Percentiles rank a stretch among this genome's conserved stretches.
These are phyloP conservation scores for Eciton burchellii DNA, from an alignment of 1,140 invertebrate species.

Conservation along the genomic window DNA sequence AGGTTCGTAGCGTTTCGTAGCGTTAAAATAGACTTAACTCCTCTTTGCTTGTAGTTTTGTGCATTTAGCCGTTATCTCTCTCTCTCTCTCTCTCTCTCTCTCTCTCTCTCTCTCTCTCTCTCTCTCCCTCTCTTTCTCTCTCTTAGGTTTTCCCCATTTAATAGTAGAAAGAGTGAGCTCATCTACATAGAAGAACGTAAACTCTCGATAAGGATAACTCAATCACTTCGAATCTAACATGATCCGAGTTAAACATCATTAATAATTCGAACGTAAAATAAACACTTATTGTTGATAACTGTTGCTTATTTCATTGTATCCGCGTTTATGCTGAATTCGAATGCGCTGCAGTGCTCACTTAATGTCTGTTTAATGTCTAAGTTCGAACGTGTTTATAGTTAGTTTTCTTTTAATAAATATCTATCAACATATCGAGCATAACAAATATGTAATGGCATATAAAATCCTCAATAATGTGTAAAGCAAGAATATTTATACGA, in stretches of 20 bases:
- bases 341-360: too few species aligned
- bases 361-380: too few species aligned
- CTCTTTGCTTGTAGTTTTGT: slow-evolving; percentile 60
- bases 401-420: too few species aligned
- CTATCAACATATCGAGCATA: too few species aligned
- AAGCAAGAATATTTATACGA: background rate
- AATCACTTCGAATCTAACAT: background rate
- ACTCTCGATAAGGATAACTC: slow-evolving; percentile 6
- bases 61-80: slow-evolving; percentile 48
- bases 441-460: too few species aligned
- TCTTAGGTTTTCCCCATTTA: slow-evolving; percentile 28
- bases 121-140: too few species aligned
- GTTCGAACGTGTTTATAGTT: too few species aligned
- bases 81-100: background rate
- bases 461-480: too few species aligned
- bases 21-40: slow-evolving; percentile 62
- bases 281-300: background rate
- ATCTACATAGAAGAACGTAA: background rate
- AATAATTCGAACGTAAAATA: background rate
- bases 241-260: background rate
- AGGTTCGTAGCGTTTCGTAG: slow-evolving; percentile 46
- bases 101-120: background rate
- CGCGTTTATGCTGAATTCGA: too few species aligned
- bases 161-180: slow-evolving; percentile 2
- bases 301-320: too few species aligned